A percentile compares a stretch with the other conserved stretches of the same genome.
Conservation (phyloP, 2,888 invertebrate genomes). For the Eristalis pertinax region DNA sequence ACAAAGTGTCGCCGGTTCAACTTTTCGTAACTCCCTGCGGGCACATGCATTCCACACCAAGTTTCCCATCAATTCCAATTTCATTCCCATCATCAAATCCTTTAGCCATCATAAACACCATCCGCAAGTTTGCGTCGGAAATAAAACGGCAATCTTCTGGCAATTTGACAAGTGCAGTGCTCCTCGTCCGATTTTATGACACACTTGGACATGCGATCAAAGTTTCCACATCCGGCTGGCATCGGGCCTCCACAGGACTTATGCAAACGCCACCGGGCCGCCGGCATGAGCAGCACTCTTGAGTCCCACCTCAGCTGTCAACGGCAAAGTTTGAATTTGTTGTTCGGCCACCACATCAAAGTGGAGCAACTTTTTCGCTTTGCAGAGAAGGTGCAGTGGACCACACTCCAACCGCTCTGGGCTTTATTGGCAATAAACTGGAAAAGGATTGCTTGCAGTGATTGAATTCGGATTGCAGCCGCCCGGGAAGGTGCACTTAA, state of each 20-base stretch:
- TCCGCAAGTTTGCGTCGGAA: slow-evolving; percentile 4
- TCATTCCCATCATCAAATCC: slow-evolving; percentile 31
- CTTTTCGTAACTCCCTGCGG: not conserved
- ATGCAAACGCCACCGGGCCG: not conserved
- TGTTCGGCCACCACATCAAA: slow-evolving; percentile 52
- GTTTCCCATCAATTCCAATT: not conserved
- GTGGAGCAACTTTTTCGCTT: slow-evolving; percentile 35
- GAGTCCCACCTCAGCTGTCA: slow-evolving; percentile 14
- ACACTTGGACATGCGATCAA: slow-evolving; percentile 13
- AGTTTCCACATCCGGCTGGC: not conserved
- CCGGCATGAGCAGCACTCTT: not conserved
- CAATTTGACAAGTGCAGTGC: slow-evolving; percentile 25
- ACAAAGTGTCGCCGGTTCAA: not conserved
- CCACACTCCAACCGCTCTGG: slow-evolving; percentile 14
- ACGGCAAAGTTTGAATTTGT: slow-evolving; percentile 57
- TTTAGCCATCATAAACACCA: slow-evolving; percentile 28
- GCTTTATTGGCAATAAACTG: slow-evolving; percentile 40
- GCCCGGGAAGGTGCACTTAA: not conserved
- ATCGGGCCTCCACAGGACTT: not conserved
- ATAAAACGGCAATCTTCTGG: not conserved
- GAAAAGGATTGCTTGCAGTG: not conserved
- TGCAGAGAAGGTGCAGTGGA: not conserved
- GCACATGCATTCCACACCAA: not conserved
- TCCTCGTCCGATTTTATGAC: slow-evolving; percentile 17
- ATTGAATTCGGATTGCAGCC: not conserved